Evolutionary conservation across 1,140 invertebrate genomes (phyloP).

Genomic region (Drosophila arizonae): DNA sequence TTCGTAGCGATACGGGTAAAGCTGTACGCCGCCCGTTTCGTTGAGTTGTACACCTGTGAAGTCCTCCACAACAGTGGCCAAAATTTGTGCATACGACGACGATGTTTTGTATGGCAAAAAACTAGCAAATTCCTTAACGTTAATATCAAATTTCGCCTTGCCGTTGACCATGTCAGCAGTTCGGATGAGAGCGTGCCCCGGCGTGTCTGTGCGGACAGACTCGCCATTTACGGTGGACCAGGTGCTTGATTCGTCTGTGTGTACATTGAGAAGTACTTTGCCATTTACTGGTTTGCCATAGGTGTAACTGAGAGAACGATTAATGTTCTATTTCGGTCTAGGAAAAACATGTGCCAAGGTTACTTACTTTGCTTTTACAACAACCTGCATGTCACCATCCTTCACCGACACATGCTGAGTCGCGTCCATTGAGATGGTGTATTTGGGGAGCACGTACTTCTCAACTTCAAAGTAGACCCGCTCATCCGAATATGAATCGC

Average conservation of each 20-base stretch:
- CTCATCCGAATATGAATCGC: conserved; percentile 38
- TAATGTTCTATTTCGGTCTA: too few relatives aligned
- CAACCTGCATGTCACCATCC: conserved; percentile 89
- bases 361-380: conserved; percentile 89
- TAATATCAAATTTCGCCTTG: conserved; percentile 87
- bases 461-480: conserved; percentile 84
- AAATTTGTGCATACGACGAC: conserved; percentile 83
- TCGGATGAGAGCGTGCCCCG: conserved; percentile 81
- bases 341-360: conserved; percentile 73
- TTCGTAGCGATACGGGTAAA: conserved; percentile 93
- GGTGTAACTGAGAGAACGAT: neutral
- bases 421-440: conserved; percentile 91
- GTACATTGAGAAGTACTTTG: neutral
- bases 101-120: conserved; percentile 83
- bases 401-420: conserved; percentile 92
- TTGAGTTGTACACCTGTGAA: conserved; percentile 91
- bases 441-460: conserved; percentile 96
- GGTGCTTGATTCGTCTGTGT: neutral
- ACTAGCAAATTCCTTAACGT: conserved; percentile 85
- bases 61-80: conserved; percentile 90
- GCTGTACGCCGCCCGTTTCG: conserved; percentile 87
- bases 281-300: conserved; percentile 1
- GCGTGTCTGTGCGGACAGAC: neutral
- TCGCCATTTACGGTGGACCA: neutral
- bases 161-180: conserved; percentile 89